Evolutionary conservation across 2,888 invertebrate species (phyloP).

Genomic region (Mythimna loreyi): DNA sequence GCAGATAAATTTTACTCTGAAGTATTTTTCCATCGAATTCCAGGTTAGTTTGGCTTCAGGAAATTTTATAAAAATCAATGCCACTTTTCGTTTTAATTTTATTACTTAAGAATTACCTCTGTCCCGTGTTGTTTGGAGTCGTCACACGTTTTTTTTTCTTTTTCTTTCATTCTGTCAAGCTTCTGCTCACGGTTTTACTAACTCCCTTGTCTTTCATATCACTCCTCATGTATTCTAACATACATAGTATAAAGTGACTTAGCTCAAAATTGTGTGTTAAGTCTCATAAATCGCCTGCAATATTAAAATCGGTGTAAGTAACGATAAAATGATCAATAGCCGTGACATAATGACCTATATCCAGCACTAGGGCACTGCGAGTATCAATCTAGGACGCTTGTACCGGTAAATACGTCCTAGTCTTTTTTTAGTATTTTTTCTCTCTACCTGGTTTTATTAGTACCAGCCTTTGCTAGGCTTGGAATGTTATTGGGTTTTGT

Average conservation of each 20-base stretch:
- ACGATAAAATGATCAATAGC: constrained; percentile 26
- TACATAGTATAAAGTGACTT: background rate
- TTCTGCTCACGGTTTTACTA: too few relatives aligned
- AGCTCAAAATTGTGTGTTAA: background rate
- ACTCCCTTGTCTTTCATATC: too few relatives aligned
- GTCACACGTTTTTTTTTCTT: too few relatives aligned
- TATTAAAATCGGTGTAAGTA: constrained; percentile 2
- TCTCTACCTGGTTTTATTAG: constrained; percentile 10
- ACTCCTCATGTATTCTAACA: too few relatives aligned
- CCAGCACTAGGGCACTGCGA: constrained; percentile 12
- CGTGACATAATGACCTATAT: constrained; percentile 48
- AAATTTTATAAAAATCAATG: too few relatives aligned
- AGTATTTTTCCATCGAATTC: too few relatives aligned
- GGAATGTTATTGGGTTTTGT: background rate
- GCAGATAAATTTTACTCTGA: too few relatives aligned
- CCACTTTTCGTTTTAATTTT: too few relatives aligned
- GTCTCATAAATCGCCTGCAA: background rate
- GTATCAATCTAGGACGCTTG: constrained; percentile 40
- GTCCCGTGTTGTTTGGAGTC: too few relatives aligned
- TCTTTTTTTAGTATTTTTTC: constrained; percentile 7
- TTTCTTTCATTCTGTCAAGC: too few relatives aligned
- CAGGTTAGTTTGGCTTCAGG: too few relatives aligned
- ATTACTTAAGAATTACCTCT: too few relatives aligned
- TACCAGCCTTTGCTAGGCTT: background rate
- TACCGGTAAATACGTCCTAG: constrained; percentile 18